phyloP scores from a whole-genome alignment of 2,888 invertebrate genomes.

The Glaucopsyche alexis region DNA sequence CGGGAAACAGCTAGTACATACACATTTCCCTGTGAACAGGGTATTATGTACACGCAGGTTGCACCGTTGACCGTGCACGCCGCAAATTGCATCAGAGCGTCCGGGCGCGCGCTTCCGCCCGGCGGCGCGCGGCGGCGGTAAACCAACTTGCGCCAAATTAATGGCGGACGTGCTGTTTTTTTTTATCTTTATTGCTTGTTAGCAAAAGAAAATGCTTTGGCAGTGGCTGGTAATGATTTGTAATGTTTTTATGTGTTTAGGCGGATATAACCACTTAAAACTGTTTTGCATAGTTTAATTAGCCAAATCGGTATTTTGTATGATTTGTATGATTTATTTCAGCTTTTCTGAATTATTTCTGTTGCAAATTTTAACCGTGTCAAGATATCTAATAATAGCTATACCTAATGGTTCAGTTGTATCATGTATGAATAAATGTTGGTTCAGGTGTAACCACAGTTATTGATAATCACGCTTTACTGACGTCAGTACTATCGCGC shows the following conservation, averaged over 20 bases:
- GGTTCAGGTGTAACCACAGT: neutral
- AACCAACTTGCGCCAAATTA: constrained; percentile 7
- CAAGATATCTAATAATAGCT: neutral
- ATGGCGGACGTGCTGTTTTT: neutral
- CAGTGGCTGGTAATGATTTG: neutral
- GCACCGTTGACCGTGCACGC: neutral
- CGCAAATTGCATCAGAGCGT: constrained; percentile 5
- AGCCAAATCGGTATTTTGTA: neutral
- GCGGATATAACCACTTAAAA: neutral
- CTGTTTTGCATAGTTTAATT: neutral
- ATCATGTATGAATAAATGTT: neutral
- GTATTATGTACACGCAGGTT: constrained; percentile 3
- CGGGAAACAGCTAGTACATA: too few relatives aligned
- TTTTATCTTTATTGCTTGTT: neutral
- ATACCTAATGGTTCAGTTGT: neutral
- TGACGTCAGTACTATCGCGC: neutral
- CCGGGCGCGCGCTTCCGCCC: neutral
- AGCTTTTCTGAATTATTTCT: neutral
- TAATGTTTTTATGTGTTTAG: neutral
- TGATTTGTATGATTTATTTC: neutral
- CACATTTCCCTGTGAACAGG: neutral
- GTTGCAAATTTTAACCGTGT: neutral
- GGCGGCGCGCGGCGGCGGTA: too few relatives aligned
- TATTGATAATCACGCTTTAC: neutral
- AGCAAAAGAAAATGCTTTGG: neutral